These are phyloP conservation scores for Conus canariensis DNA, from an alignment of 2,888 invertebrate species.

Conservation along the genomic window DNA sequence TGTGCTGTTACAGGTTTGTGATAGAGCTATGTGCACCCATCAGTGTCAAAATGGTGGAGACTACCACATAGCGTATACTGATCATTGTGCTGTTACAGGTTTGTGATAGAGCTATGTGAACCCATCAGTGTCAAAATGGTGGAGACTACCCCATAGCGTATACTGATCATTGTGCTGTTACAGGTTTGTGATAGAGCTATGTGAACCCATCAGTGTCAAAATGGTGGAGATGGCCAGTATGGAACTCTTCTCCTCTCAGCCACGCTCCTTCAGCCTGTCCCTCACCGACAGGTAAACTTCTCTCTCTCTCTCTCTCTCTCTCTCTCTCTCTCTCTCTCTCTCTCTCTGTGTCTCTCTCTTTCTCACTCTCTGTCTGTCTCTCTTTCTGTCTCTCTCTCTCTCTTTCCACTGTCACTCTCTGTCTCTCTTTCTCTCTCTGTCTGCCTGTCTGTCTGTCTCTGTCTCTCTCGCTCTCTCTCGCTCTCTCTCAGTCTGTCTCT, in stretches of 20 bases:
- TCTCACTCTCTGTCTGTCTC: not conserved
- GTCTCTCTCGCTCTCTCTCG: no score
- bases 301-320: not conserved
- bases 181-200: conserved; percentile 97
- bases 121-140: conserved; percentile 93
- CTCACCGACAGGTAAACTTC: conserved; percentile 66
- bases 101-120: conserved; percentile 98
- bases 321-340: not conserved
- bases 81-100: conserved; percentile 82
- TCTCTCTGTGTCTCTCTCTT: not conserved
- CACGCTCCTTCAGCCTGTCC: conserved; percentile 89
- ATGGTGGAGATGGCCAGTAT: conserved; percentile 95
- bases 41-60: conserved; percentile 91
- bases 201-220: conserved; percentile 96
- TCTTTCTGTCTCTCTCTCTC: not conserved
- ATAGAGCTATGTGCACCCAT: conserved; percentile 99
- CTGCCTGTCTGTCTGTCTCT: not conserved
- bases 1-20: conserved; percentile 87
- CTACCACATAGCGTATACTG: conserved; percentile 92
- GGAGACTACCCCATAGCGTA: conserved; percentile 91
- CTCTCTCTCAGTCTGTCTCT: no score
- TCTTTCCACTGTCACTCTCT: not conserved
- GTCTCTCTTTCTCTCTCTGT: conserved; percentile 2
- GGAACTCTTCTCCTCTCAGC: conserved; percentile 98
- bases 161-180: conserved; percentile 80